Base-by-base conservation (phyloP, 2,113 vertebrate species). In the Equus quagga region DNA sequence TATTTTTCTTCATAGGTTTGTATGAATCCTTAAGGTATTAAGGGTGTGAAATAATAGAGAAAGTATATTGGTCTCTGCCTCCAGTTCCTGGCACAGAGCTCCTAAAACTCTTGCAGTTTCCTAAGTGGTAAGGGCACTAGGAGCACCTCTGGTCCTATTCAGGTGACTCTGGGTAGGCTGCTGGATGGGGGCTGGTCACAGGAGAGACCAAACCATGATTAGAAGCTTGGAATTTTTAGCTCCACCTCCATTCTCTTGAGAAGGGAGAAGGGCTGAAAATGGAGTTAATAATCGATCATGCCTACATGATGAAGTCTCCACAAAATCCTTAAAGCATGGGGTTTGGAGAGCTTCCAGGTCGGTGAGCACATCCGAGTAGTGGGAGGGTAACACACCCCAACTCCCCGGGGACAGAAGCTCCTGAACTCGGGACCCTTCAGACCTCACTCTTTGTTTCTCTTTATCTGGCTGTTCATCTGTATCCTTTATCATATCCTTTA, bases 1-100 rank as follows among this genome's bases (percentile, higher is more conserved):
- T 85, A 94, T 83, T 89, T 97, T 73, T 65, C 58, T 96, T 92
- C 54, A 49, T 65, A 91, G 49, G 12, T 93, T 85, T 82, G 12
- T 78, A 85, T 81, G 67, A 67, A 70, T 85, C 89, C 51, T 89
- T 92, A 85, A 75, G 62, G 67, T 81, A 89, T 46, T 91, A 84
- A 94, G 14, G 17, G 12, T 67, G n/a, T 56, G 46, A 90, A 24
- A 79, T 31, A 90, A 79, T 4, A 79, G 46, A 90, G 79, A 67
- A 79, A 28, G 79, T 23, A 79, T 54, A 79, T 51, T 79, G 46
- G 49, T 90, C 73, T 78, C 46, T 90, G 88, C 24, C 17, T 2
- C 4, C 60, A 65, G 60, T 90, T 79, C 46, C n/a, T 54, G 75
- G 62, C 60, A 90, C 12, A 90, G n/a, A 79, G n/a, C 56, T 67